Evolutionary conservation across 2,113 vertebrate species (phyloP).

Genomic region (Gasterosteus aculeatus): DNA sequence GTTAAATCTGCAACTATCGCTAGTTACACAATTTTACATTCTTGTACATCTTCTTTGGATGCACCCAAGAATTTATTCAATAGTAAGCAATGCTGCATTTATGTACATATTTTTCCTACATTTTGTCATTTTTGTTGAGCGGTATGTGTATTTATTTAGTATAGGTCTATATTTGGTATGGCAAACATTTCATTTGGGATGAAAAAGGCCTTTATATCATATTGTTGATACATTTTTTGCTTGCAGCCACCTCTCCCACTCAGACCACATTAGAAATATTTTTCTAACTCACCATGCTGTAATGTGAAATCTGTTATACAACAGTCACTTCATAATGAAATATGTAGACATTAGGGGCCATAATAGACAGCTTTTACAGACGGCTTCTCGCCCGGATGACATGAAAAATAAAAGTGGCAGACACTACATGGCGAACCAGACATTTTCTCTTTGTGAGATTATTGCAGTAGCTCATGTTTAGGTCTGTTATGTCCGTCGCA

Average conservation of each 20-base stretch:
- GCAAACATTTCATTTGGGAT: background rate
- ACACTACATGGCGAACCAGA: slow-evolving; percentile 3
- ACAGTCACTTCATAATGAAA: background rate
- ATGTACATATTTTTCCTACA: background rate
- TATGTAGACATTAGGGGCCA: background rate
- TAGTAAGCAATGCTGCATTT: background rate
- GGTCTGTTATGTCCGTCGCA: background rate
- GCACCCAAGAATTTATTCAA: background rate
- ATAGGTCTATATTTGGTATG: background rate
- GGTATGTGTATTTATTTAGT: background rate
- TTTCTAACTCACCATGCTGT: background rate
- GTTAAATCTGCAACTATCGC: background rate
- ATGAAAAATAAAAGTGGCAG: slow-evolving; percentile 10
- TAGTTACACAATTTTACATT: background rate
- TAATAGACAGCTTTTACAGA: background rate
- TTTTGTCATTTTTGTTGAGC: background rate
- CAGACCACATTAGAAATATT: background rate
- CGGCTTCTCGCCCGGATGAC: background rate
- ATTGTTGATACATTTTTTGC: background rate
- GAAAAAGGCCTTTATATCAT: background rate
- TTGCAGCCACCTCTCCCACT: background rate
- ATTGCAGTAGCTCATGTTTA: background rate
- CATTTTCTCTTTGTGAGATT: background rate
- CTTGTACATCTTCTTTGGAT: background rate
- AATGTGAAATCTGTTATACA: background rate